Conservation (phyloP, 2,888 invertebrate genomes). For the Drosophila peninsularis region DNA sequence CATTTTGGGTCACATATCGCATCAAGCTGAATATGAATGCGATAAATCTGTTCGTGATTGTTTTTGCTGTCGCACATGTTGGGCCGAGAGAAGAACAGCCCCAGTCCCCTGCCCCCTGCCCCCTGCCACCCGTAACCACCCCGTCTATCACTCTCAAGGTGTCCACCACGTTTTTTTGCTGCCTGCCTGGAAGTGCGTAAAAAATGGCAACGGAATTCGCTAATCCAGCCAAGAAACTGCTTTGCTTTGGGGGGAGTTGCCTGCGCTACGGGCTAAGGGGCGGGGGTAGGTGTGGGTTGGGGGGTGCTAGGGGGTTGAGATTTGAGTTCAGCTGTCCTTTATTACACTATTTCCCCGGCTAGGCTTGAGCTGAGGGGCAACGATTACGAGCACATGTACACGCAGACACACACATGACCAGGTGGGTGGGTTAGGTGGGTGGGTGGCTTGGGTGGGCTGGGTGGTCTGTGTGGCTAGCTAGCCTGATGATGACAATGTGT, state of each 20-base stretch:
- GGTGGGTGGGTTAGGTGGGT: conserved; percentile 55
- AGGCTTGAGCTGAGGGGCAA: conserved; percentile 33
- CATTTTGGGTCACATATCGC: conserved; percentile 70
- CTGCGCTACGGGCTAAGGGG: neutral
- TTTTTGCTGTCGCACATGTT: conserved; percentile 75
- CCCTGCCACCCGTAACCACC: neutral
- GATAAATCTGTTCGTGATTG: conserved; percentile 84
- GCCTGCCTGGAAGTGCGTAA: conserved; percentile 50
- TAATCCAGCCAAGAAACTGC: conserved; percentile 63
- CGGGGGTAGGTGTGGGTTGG: neutral
- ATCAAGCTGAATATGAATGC: conserved; percentile 81
- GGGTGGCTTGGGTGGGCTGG: conserved; percentile 18
- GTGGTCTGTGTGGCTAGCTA: conserved; percentile 27
- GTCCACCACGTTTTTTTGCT: conserved; percentile 53
- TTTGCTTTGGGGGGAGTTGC: conserved; percentile 15
- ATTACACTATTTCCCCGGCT: conserved; percentile 72
- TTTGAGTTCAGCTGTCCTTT: conserved; percentile 69
- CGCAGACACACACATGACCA: conserved; percentile 43
- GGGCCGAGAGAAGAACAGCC: conserved; percentile 10
- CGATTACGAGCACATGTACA: conserved; percentile 71
- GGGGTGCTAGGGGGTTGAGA: neutral
- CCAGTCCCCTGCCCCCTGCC: neutral
- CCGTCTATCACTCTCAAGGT: conserved; percentile 39
- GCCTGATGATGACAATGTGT: conserved; percentile 77
- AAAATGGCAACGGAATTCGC: conserved; percentile 77